Percentiles rank a stretch among this genome's conserved stretches.
Conservation (phyloP, 2,888 invertebrate genomes). For the Ectobius pallidus region DNA sequence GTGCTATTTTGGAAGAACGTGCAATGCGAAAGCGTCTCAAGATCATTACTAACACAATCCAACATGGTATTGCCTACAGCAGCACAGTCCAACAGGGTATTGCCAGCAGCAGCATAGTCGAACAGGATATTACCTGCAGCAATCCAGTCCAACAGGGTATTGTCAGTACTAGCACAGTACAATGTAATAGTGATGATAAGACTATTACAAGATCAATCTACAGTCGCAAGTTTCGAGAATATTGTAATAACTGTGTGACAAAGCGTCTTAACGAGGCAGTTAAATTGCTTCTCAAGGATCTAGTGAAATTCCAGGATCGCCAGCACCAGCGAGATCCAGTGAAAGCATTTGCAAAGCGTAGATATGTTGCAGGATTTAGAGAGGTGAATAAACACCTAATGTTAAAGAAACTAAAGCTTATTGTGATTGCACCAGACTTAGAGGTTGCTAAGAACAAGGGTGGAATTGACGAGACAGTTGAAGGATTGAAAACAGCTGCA, state of each 20-base stretch:
- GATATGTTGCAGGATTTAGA: constrained; percentile 67
- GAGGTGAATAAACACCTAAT: constrained; percentile 65
- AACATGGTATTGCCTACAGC: too few species aligned
- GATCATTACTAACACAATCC: neutral
- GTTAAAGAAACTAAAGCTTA: constrained; percentile 62
- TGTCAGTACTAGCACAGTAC: too few species aligned
- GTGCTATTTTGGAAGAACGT: constrained; percentile 20
- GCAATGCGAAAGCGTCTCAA: neutral
- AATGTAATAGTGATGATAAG: too few species aligned
- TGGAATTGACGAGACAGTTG: constrained; percentile 62
- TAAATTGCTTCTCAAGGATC: constrained; percentile 58
- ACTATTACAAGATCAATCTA: too few species aligned
- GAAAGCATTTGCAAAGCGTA: constrained; percentile 62
- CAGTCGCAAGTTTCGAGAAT: constrained; percentile 47
- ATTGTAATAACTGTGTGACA: constrained; percentile 66
- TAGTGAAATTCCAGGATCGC: constrained; percentile 67
- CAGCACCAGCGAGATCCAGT: constrained; percentile 63
- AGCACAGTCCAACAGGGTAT: too few species aligned
- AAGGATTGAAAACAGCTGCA: constrained; percentile 58
- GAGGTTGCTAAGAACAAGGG: constrained; percentile 53
- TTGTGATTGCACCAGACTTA: constrained; percentile 69
- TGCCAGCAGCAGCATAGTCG: too few species aligned
- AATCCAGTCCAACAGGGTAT: too few species aligned
- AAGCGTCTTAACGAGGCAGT: constrained; percentile 59
- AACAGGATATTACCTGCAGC: too few species aligned